phyloP scores from a whole-genome alignment of 1,140 invertebrate genomes.

The Wasmannia auropunctata region DNA sequence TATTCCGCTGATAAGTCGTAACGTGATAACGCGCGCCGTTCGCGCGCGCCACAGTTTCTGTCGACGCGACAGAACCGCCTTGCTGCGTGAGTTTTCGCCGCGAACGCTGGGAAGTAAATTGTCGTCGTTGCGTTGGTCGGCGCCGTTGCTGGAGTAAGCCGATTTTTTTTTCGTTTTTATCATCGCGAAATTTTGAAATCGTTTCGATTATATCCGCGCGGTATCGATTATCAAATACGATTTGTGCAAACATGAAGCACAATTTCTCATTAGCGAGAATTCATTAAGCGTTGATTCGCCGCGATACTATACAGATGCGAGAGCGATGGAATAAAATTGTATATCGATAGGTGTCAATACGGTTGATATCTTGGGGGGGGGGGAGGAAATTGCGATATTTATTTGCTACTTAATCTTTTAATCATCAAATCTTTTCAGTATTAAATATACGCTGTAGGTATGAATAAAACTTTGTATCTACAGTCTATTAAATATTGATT shows the following conservation, averaged over 20 bases:
- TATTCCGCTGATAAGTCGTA: constrained; percentile 61
- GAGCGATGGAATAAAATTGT: background rate
- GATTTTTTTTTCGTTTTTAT: background rate
- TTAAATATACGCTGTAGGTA: background rate
- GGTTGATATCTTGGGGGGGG: background rate
- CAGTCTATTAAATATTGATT: background rate
- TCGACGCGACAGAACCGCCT: constrained; percentile 25
- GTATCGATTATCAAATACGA: background rate
- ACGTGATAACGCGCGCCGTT: constrained; percentile 49
- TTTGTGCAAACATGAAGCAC: background rate
- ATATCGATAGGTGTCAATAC: background rate
- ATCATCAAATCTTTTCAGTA: background rate
- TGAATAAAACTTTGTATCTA: background rate
- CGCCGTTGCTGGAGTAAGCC: background rate
- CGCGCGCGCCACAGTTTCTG: constrained; percentile 34
- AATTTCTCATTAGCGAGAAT: background rate
- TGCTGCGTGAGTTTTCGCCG: constrained; percentile 19
- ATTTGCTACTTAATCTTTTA: background rate
- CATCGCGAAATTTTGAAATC: background rate
- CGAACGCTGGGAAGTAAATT: background rate
- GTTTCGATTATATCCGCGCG: background rate
- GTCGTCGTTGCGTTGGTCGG: background rate
- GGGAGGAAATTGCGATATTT: background rate
- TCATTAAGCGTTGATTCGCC: background rate
- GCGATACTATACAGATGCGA: background rate